Percentiles rank a stretch among this genome's conserved stretches.
phyloP scores from a whole-genome alignment of 2,888 invertebrate species.

The Scelioninae gen. 1 region DNA sequence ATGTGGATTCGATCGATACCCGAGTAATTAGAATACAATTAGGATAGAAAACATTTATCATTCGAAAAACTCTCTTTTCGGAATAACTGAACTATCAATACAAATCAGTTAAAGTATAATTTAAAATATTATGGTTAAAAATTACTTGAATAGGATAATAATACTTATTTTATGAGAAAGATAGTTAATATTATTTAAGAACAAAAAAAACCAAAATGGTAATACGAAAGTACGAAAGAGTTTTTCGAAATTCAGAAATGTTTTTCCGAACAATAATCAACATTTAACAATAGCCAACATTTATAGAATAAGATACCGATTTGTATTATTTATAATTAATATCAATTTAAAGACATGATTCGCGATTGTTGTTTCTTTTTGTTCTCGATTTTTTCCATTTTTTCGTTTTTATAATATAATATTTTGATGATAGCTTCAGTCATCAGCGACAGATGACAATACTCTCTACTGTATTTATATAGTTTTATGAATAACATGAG shows the following conservation, averaged over 20 bases:
- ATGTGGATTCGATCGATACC: slow-evolving; percentile 76
- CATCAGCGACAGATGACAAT: slow-evolving; percentile 59
- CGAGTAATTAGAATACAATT: slow-evolving; percentile 79
- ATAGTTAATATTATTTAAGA: background rate
- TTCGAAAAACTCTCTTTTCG: slow-evolving; percentile 70
- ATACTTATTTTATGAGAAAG: too few relatives aligned
- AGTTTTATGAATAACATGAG: slow-evolving; percentile 64
- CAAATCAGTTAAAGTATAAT: too few relatives aligned
- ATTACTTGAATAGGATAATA: too few relatives aligned
- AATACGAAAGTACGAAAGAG: slow-evolving; percentile 28
- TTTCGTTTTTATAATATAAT: slow-evolving; percentile 58
- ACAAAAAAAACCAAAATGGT: too few relatives aligned
- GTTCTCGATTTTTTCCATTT: slow-evolving; percentile 23
- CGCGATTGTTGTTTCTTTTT: slow-evolving; percentile 64
- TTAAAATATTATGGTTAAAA: too few relatives aligned
- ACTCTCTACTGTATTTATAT: slow-evolving; percentile 60
- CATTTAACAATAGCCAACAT: slow-evolving; percentile 84
- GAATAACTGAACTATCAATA: too few relatives aligned
- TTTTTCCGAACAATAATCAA: slow-evolving; percentile 82
- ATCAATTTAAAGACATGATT: slow-evolving; percentile 71
- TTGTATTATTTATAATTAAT: slow-evolving; percentile 79
- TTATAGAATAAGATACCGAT: slow-evolving; percentile 84
- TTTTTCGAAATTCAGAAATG: slow-evolving; percentile 73
- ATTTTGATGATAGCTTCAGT: slow-evolving; percentile 67
- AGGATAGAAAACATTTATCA: slow-evolving; percentile 75